Evolutionary conservation across 2,113 vertebrate genomes (phyloP), one percentile per base, ranked within the genome.

Genomic region (Salvelinus sp.): DNA sequence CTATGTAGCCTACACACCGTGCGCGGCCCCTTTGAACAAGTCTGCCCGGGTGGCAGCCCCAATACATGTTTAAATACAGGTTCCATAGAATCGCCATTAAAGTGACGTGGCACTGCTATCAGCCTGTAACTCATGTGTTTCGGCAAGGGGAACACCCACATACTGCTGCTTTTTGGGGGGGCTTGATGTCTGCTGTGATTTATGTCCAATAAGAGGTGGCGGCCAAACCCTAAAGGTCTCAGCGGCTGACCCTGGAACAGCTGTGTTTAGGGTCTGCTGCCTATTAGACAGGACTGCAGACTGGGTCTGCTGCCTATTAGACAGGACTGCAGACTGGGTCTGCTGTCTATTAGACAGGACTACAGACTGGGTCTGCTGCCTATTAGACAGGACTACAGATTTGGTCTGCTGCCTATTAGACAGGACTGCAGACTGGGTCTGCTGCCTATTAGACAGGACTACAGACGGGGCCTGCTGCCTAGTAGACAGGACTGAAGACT

Each of bases 221-320:
- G 81, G 83, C 86, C 86, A 79, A 82, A 87, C 88, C 79, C 87
- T 83, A 81, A 76, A 86, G 85, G 82, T 90, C 85, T 85, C 77
- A 80, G 84, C 86, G 82, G 78, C 69, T 91, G 90, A 90, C 87
- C 91, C 85, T 47, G 74, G 86, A 82, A 91, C 91, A 91, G 83
- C 88, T 90, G 90, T 90, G 85, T 91, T 91, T 88, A 85, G 84
- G 84, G 64, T 83, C 86, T 84, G 85, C 65, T 89, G 77, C 81
- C 33, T 38, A 38, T 38, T 84, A 86, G 76, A 84, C 83, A 88
- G 78, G 20, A 67, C 18, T 67, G 13, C 77, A 84, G 83, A 33
- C 30, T 1, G 30, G 30, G 5, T 33, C 30, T 33, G 5, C 30
- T 33, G 1, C 5, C 30, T 33, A 33, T 33, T 84, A 86, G 76